These are phyloP conservation scores for Pomacea maculata DNA, from an alignment of 1,140 invertebrate genomes.

Conservation along the genomic window DNA sequence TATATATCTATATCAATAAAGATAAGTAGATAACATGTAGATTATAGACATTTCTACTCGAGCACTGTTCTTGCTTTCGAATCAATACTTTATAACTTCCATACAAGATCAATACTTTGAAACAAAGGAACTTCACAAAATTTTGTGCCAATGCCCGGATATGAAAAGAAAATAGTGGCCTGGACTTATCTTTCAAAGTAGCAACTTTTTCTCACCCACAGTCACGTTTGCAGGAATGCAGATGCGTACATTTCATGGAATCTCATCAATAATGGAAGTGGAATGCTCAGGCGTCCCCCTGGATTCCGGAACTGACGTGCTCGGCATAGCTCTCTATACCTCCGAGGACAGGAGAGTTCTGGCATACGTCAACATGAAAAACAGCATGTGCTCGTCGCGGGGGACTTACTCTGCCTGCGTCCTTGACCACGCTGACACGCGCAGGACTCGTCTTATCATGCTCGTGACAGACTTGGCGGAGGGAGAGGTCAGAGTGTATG, in stretches of 20 bases:
- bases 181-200: too few species aligned
- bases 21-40: too few species aligned
- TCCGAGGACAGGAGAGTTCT: constrained; percentile 6
- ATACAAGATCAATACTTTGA: too few species aligned
- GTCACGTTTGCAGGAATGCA: constrained; percentile 1
- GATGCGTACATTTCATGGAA: neutral
- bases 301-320: neutral
- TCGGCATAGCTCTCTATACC: constrained; percentile 8
- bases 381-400: constrained; percentile 4
- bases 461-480: neutral
- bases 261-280: constrained; percentile 7
- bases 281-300: constrained; percentile 5
- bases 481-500: neutral
- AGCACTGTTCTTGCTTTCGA: too few species aligned
- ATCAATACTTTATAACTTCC: too few species aligned
- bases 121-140: too few species aligned
- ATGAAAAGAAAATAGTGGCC: too few species aligned
- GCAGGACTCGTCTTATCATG: constrained; percentile 9
- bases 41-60: too few species aligned
- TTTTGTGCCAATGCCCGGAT: too few species aligned
- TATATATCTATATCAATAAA: too few species aligned
- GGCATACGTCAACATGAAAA: constrained; percentile 17
- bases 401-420: constrained; percentile 7
- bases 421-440: neutral
- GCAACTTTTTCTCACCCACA: too few species aligned